Evolutionary conservation across 2,113 vertebrate genomes (phyloP).

Genomic region (Pomatostomus ruficeps): DNA sequence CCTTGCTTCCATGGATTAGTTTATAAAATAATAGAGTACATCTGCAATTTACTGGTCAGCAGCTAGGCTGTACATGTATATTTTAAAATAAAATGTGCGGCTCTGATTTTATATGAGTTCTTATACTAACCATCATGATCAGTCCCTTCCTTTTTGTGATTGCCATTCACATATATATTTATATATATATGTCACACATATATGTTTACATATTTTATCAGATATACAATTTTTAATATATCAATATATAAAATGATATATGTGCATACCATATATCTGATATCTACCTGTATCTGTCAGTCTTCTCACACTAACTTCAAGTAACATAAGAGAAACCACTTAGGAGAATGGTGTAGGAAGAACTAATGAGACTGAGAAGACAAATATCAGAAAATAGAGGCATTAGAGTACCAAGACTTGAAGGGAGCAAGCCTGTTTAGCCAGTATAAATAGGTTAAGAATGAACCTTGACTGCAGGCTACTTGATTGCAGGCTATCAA

Average conservation of each 20-base stretch:
- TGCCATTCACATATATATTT: neutral
- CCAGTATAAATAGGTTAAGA: neutral
- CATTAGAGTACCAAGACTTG: neutral
- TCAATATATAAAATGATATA: neutral
- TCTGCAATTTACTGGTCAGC: neutral
- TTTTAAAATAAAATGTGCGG: neutral
- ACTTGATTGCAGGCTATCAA: neutral
- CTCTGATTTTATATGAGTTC: neutral
- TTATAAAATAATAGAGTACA: neutral
- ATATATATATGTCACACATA: neutral
- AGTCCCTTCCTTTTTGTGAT: too few relatives aligned
- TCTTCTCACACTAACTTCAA: neutral
- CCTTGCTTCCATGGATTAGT: neutral
- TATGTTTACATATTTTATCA: neutral
- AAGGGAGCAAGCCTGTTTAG: neutral
- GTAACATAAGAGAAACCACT: neutral
- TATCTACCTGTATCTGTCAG: neutral
- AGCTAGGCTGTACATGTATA: neutral
- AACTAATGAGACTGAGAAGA: neutral
- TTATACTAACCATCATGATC: neutral
- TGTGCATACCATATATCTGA: neutral
- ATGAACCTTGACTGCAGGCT: neutral
- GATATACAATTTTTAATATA: neutral
- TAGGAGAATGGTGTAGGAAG: neutral
- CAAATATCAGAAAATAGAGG: neutral